Percentiles rank a stretch among this genome's conserved stretches.
phyloP scores from a whole-genome alignment of 2,888 invertebrate species.

The Drosophila greeni region DNA sequence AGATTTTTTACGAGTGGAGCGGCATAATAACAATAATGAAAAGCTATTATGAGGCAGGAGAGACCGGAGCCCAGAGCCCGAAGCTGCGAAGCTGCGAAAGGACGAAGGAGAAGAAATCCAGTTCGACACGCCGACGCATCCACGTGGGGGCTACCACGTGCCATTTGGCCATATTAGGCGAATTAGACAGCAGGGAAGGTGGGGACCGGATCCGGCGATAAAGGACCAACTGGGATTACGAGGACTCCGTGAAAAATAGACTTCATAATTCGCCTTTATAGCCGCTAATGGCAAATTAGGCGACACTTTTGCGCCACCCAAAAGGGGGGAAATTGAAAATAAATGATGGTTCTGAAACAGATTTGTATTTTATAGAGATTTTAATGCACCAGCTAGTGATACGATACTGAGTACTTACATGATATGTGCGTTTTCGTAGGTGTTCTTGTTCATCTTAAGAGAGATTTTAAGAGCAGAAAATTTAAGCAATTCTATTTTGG shows the following conservation, averaged over 20 bases:
- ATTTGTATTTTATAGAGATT: neutral
- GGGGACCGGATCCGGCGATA: slow-evolving; percentile 42
- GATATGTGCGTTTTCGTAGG: neutral
- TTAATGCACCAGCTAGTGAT: neutral
- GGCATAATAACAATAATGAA: slow-evolving; percentile 77
- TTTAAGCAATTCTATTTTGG: too few relatives aligned
- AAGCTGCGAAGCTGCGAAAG: slow-evolving; percentile 25
- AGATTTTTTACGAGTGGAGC: slow-evolving; percentile 70
- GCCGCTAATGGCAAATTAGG: slow-evolving; percentile 74
- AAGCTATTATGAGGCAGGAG: slow-evolving; percentile 75
- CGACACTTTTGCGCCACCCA: slow-evolving; percentile 33
- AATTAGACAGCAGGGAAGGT: slow-evolving; percentile 58
- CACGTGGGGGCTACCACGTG: slow-evolving; percentile 31
- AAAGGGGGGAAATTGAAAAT: slow-evolving; percentile 6
- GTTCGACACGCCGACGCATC: slow-evolving; percentile 56
- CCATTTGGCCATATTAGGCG: slow-evolving; percentile 71
- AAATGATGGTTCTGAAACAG: neutral
- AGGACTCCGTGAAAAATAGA: slow-evolving; percentile 16
- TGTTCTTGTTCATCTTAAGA: neutral
- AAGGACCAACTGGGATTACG: slow-evolving; percentile 28
- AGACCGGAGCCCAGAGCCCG: slow-evolving; percentile 43
- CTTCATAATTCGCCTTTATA: slow-evolving; percentile 69
- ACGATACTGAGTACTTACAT: neutral
- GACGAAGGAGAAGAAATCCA: slow-evolving; percentile 42
- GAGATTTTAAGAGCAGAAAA: neutral